Evolutionary conservation across 2,888 invertebrate species (phyloP), one percentile per base, ranked within the genome.

Genomic region (Cistogaster globosa): DNA sequence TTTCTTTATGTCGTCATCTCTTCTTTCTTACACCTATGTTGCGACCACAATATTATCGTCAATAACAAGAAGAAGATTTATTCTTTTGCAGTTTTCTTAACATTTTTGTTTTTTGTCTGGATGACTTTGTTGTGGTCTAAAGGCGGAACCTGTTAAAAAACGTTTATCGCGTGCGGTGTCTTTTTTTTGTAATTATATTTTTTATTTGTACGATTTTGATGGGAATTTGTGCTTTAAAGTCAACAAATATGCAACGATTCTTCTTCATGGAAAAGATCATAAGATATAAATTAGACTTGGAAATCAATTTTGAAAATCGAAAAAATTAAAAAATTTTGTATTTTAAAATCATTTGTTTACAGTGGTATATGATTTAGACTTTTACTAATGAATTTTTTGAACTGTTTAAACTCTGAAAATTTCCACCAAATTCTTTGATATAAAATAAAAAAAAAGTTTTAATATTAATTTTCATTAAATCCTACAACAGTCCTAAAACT

Each of bases 121-220:
- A 32, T 51, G 62, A 79, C 63, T 57, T 72, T 84, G 75, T 78
- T 78, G 75, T 63, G 77, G 69, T 75, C 80, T 51, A 51, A 58
- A 81, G 90, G 90, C 87, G 89, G 88, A 88, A 89, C 90, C 89
- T 90, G 91, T 89, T 90, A 90, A 91, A 89, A 67, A 74, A 65
- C 89, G 89, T 89, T 90, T 89, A 90, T 90, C 90, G 86, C 84
- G 86, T 83, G 84, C 84, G 79, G 84, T 82, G 57, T 69, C 74
- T 78, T 62, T 45, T n/a, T 85, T 78, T 74, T 78, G 58, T 85
- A 69, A 78, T 84, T 86, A 65, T 42, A 67, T 48, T 75, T 74
- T 69, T 83, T 71, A 42, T 69, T 79, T 67, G 48, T 69, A 60
- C 6, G 20, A 72, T 67, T 65, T 78, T 69, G 68, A 55, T 86